Evolutionary conservation across 1,140 invertebrate genomes (phyloP).

Genomic region (Scaptomyza graminum): DNA sequence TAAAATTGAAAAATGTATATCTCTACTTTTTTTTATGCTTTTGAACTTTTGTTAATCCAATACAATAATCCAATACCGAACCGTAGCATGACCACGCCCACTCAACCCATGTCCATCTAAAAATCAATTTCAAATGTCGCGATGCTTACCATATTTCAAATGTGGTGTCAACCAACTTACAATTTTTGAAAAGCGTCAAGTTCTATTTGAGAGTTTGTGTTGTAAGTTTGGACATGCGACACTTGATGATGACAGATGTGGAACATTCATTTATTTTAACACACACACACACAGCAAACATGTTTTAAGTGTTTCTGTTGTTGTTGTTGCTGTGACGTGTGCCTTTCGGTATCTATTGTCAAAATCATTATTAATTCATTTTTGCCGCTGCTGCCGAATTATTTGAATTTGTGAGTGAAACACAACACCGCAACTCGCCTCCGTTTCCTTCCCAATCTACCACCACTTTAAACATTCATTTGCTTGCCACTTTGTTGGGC

Average conservation of each 20-base stretch:
- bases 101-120: background rate
- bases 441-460: background rate
- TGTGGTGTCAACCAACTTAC: background rate
- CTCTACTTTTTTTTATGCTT: no score
- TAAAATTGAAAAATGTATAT: no score
- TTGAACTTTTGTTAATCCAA: no score
- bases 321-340: conserved; percentile 60
- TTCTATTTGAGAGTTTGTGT: conserved; percentile 29
- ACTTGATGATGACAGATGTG: conserved; percentile 65
- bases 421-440: background rate
- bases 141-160: background rate
- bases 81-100: background rate
- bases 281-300: conserved; percentile 8
- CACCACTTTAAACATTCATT: conserved; percentile 2
- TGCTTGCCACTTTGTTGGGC: conserved; percentile 12
- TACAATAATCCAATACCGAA: background rate
- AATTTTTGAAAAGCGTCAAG: conserved; percentile 35
- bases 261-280: conserved; percentile 58
- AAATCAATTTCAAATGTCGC: background rate
- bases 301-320: conserved; percentile 14
- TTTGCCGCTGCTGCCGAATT: conserved; percentile 46
- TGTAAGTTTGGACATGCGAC: conserved; percentile 55
- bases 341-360: conserved; percentile 61
- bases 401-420: conserved; percentile 26
- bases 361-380: conserved; percentile 68